Base-by-base conservation (phyloP, 2,888 invertebrate genomes). In the Atherix ibis region DNA sequence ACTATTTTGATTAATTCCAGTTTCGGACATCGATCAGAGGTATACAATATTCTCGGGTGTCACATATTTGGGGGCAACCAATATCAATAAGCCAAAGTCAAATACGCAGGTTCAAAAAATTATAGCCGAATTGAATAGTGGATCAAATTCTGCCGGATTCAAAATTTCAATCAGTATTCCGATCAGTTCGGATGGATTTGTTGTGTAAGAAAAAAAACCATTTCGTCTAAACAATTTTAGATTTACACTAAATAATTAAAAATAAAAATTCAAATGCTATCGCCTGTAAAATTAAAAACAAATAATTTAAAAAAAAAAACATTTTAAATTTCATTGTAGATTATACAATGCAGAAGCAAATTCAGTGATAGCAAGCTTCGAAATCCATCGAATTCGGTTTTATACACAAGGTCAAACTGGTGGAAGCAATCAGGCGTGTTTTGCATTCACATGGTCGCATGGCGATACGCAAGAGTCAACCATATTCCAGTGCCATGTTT, bases 361-460 rank as follows among this genome's bases (percentile, higher is more conserved):
- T 54, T 69, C 66, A 31, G 66, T 76, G 35, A 81, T 88, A 43
- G 76, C 84, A 0, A 74, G 81, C 4, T 97, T 89, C 56, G 81
- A 88, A 46, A 84, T 95, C 37, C 87, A 88, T 50, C 76, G 88
- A 43, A 94, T 95, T 44, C 70, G 91, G 41, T 91, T 94, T 66
- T 97, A 94, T 63, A 91, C 91, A 5, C 78, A 91, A 31, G 97
- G 97, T 5, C 73, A 77, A 19, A 71, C 75, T 9, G 81, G 79
- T 30, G 78, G 83, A 14, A 67, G 72, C 1, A 92, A 94, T 48
- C 77, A 81, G 1, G 76, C 85, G n/a, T 97, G 97, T 62, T 97
- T 97, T 65, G 95, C 95, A 6, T 95, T 97, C 63, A 95, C 95
- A 1, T 94, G 91, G 77, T 83, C 91, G 31, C 89, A 91, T 54